Evolutionary conservation across 37 sponge, comb jelly and placozoan genomes (phyloP).

Genomic region (Petrosia ficiformis): DNA sequence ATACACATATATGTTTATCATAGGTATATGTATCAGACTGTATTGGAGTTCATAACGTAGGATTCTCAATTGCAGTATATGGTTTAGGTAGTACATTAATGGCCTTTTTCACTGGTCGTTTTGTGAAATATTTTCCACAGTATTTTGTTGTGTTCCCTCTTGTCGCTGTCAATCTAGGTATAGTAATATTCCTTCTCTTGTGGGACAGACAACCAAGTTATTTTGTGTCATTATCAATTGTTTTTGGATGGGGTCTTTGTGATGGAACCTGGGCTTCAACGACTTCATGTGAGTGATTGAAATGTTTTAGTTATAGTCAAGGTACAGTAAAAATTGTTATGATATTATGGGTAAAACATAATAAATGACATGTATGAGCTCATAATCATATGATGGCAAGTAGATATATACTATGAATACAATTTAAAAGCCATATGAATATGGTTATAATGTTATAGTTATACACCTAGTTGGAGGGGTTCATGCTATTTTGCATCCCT

Average conservation of each 20-base stretch:
- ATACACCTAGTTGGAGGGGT: too few relatives aligned
- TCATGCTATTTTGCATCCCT: too few relatives aligned
- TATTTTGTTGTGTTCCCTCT: constrained; percentile 14
- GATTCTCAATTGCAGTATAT: constrained; percentile 15
- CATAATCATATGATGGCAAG: too few relatives aligned
- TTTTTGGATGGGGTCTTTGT: constrained; percentile 10
- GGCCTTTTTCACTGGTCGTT: constrained; percentile 3
- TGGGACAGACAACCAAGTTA: constrained; percentile 34
- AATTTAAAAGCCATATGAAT: too few relatives aligned
- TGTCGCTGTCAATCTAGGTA: not conserved
- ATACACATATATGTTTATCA: not conserved
- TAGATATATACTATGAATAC: too few relatives aligned
- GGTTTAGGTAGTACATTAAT: constrained; percentile 15
- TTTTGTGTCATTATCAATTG: constrained; percentile 1
- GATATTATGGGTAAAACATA: too few relatives aligned
- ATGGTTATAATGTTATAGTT: too few relatives aligned
- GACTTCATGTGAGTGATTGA: constrained; percentile 34
- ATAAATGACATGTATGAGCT: too few relatives aligned
- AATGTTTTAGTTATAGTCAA: too few relatives aligned
- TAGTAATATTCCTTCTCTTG: too few relatives aligned
- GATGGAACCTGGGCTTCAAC: constrained; percentile 20
- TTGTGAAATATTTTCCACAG: constrained; percentile 16
- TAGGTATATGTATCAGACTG: constrained; percentile 24
- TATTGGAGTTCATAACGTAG: constrained; percentile 25
- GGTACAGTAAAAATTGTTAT: too few relatives aligned